Percentiles rank a stretch among this genome's conserved stretches.
Evolutionary conservation across 2,888 invertebrate genomes (phyloP).

Genomic region (Protodeltote pygarga): DNA sequence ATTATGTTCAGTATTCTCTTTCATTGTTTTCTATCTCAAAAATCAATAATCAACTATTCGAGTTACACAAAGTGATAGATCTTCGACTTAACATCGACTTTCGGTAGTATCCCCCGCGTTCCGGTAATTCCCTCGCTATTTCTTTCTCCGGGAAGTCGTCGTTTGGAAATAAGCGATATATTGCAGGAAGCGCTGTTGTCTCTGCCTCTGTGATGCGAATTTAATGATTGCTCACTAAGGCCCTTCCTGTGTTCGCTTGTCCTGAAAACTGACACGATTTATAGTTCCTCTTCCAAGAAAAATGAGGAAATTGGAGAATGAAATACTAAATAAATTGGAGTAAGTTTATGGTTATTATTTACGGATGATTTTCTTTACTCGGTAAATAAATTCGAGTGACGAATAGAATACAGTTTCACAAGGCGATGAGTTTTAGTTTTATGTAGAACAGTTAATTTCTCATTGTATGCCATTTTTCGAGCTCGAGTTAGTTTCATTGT

Average conservation of each 20-base stretch:
- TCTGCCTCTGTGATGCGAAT: conserved; percentile 62
- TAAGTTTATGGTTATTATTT: conserved; percentile 19
- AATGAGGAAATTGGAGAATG: conserved; percentile 32
- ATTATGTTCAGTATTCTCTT: no score
- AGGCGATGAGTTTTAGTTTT: no score
- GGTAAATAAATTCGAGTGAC: no score
- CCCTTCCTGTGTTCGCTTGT: conserved; percentile 39
- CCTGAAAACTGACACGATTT: conserved; percentile 29
- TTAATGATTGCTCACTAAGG: conserved; percentile 60
- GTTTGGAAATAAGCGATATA: conserved; percentile 56
- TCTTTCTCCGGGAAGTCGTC: conserved; percentile 47
- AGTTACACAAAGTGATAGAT: no score
- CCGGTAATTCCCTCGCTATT: conserved; percentile 59
- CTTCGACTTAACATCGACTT: no score
- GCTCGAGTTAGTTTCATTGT: no score
- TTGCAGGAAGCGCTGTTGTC: conserved; percentile 45
- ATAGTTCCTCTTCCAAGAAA: conserved; percentile 26
- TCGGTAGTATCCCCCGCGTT: conserved; percentile 22
- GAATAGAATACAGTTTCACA: no score
- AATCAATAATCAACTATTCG: no score
- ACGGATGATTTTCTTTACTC: background rate
- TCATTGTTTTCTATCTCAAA: no score
- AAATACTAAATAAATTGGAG: conserved; percentile 5
- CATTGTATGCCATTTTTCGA: no score
- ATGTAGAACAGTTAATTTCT: no score